Percentiles rank a stretch among this genome's conserved stretches.
Evolutionary conservation across 2,797 vertebrate species (phyloP).

Genomic region (Anabas testudineus): DNA sequence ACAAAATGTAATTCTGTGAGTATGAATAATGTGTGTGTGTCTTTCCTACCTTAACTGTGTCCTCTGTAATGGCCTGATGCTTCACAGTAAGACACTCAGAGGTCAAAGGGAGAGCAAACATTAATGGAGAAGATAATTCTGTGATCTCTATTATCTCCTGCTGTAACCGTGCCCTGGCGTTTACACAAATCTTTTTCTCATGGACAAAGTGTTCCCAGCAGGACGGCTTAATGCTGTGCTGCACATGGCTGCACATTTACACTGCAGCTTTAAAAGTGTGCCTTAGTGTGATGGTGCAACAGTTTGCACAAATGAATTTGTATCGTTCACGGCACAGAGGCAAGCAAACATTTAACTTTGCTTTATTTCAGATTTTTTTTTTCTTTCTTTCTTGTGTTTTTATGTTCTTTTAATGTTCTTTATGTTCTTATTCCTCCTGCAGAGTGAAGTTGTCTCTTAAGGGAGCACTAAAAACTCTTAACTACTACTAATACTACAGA

Average conservation of each 20-base stretch:
- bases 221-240: constrained; percentile 20
- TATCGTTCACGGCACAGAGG: not conserved
- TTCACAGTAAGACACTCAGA: constrained; percentile 39
- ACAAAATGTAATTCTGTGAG: constrained; percentile 44
- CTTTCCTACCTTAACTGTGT: constrained; percentile 18
- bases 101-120: constrained; percentile 64
- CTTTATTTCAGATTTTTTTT: not conserved
- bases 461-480: not conserved
- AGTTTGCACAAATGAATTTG: not conserved
- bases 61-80: constrained; percentile 16
- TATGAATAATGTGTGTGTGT: constrained; percentile 19
- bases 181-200: constrained; percentile 56
- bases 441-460: no score
- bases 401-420: no score
- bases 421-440: no score
- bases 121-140: constrained; percentile 65
- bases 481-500: no score
- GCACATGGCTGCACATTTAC: constrained; percentile 31
- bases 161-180: constrained; percentile 43
- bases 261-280: constrained; percentile 5
- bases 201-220: constrained; percentile 53
- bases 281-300: not conserved
- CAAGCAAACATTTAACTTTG: not conserved
- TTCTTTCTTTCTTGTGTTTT: not conserved
- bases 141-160: constrained; percentile 59